Conservation (phyloP, 1,140 invertebrate genomes). For the Drosophila murphyi region DNA sequence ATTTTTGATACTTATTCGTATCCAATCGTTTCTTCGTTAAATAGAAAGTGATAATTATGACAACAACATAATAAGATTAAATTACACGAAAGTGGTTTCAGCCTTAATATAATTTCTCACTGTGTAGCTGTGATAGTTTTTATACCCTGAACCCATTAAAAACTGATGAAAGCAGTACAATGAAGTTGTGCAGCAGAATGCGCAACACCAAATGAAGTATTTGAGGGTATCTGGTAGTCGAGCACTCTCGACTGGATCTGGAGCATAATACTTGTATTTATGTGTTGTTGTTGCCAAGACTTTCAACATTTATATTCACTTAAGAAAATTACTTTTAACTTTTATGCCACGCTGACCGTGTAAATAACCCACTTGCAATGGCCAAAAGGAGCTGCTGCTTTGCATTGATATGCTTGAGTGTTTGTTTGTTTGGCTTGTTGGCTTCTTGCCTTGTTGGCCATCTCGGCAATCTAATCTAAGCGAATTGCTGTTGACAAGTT, state of each 20-base stretch:
- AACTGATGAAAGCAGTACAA: too few species aligned
- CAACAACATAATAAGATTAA: too few species aligned
- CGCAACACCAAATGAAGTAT: too few species aligned
- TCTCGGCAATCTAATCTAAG: conserved; percentile 65
- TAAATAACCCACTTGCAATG: conserved; percentile 62
- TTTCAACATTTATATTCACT: conserved; percentile 83
- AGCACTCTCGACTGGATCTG: too few species aligned
- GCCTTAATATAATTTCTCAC: not conserved
- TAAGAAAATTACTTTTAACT: conserved; percentile 81
- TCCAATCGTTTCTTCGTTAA: too few species aligned
- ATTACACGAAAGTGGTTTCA: too few species aligned
- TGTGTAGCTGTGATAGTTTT: conserved; percentile 7
- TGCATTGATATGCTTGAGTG: conserved; percentile 47
- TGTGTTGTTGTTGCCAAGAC: conserved; percentile 45
- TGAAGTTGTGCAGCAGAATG: too few species aligned
- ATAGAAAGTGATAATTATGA: too few species aligned
- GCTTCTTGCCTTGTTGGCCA: too few species aligned
- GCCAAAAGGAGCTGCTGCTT: conserved; percentile 22
- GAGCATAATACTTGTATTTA: not conserved
- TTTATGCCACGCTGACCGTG: conserved; percentile 72
- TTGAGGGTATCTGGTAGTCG: too few species aligned
- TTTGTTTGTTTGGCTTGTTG: conserved; percentile 47
- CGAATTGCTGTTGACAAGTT: conserved; percentile 65
- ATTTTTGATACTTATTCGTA: too few species aligned
- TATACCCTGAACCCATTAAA: too few species aligned